Base-by-base conservation (phyloP, 2,797 vertebrate species). In the Morus bassanus region DNA sequence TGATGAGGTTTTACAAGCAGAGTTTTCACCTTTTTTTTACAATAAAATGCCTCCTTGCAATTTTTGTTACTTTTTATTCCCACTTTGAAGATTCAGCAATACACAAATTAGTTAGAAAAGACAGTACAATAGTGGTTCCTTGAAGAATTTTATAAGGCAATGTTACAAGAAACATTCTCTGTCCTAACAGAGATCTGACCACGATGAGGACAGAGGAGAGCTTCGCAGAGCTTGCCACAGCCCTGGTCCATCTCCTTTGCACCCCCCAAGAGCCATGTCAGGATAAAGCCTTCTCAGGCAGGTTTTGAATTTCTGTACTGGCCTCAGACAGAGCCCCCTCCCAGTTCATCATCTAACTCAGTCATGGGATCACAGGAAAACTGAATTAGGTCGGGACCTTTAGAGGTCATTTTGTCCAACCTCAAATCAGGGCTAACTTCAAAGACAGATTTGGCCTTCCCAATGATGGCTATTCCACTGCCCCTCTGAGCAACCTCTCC, bases 251-350 rank as follows among this genome's bases (percentile, higher is more conserved):
- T 23, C 10, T 87, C 39, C 11, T 63, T 25, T 9, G 17, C 15
- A 6, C 11, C 1, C 2, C 3, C 2, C 30, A 10, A 10, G 41
- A 17, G 22, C 31, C 31, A 13, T 2, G 10, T 15, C 31, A 53
- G 31, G n/a, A 77, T 23, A 77, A 65, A 81, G 80, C 3, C 4
- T 79, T 64, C 39, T 61, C 56, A 61, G 51, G 28, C 5, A 57
- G 25, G 11, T 80, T 92, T 65, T 50, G 48, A 48, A 75, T 19
- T 16, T 41, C 64, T 76, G 4, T 48, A 43, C 24, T 65, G 31
- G 14, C n/a, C 64, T 77, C 67, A 76, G 57, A 45, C 11, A 64
- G 16, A 60, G 22, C 13, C 16, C 88, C 23, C 19, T 72, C 37
- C 13, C 63, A 85, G 25, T 30, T 79, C 64, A 79, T 80, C 31